phyloP scores from a whole-genome alignment of 2,888 invertebrate species.

The Pristionchus entomophagus region DNA sequence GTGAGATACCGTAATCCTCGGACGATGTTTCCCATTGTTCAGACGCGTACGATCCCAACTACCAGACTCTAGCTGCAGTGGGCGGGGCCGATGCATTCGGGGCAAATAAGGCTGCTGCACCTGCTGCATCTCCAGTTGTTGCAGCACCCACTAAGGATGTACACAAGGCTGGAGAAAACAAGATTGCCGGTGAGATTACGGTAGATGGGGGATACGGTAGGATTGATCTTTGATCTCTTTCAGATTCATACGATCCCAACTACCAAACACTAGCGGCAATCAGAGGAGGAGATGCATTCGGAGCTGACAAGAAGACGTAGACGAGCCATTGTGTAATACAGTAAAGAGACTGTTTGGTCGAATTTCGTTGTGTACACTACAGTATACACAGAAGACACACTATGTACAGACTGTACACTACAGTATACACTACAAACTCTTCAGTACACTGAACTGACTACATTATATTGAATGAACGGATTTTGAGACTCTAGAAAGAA shows the following conservation, averaged over 20 bases:
- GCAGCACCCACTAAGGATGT: neutral
- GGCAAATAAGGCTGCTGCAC: neutral
- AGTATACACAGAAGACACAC: no score
- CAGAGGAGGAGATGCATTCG: no score
- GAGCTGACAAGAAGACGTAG: no score
- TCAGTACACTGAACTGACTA: no score
- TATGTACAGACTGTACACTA: no score
- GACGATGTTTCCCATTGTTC: neutral
- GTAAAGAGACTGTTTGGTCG: conserved; percentile 38
- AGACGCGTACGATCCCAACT: conserved; percentile 29
- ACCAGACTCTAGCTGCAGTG: conserved; percentile 3
- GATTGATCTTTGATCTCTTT: no score
- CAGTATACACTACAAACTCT: neutral
- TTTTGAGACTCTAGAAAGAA: no score
- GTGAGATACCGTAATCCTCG: neutral
- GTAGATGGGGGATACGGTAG: no score
- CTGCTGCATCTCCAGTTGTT: neutral
- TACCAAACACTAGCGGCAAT: no score
- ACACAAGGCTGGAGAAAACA: conserved; percentile 27
- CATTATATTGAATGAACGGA: no score
- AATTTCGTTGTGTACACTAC: neutral
- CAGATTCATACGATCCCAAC: no score
- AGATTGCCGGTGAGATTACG: no score
- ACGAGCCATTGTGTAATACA: neutral
- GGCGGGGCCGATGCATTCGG: neutral